These are phyloP conservation scores for Pogona vitticeps DNA, from an alignment of 2,113 vertebrate genomes.

Conservation along the genomic window DNA sequence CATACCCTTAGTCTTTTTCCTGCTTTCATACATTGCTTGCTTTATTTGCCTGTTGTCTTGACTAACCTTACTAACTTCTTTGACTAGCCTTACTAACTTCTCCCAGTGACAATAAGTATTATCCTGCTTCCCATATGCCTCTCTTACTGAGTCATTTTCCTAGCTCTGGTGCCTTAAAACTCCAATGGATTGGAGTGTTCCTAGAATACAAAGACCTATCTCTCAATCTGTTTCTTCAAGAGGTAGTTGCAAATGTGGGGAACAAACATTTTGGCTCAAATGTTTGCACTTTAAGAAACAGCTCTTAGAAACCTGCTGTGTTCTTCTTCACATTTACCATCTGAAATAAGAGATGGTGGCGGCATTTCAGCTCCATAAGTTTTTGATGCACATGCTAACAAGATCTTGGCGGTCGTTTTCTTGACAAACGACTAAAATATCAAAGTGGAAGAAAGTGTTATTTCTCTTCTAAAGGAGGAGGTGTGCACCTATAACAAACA, in stretches of 20 bases:
- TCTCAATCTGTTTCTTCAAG: background rate
- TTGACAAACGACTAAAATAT: background rate
- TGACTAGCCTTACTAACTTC: background rate
- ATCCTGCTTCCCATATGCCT: background rate
- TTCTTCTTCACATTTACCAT: background rate
- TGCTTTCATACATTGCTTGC: background rate
- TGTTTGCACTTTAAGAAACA: background rate
- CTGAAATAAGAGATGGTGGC: background rate
- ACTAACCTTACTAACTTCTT: no score
- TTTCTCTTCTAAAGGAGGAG: background rate
- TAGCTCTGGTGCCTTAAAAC: background rate
- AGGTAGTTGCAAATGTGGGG: background rate
- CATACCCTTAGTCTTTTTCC: background rate
- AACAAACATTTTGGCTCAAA: background rate
- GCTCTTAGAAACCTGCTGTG: background rate
- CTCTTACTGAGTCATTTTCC: background rate
- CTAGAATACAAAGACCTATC: background rate
- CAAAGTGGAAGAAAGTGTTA: background rate
- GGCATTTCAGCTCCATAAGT: background rate
- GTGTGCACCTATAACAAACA: constrained; percentile 1
- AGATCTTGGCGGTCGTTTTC: constrained; percentile 6
- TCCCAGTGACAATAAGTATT: background rate
- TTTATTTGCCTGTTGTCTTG: background rate
- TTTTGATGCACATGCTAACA: background rate
- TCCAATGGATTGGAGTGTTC: background rate